Percentiles rank a stretch among this genome's conserved stretches.
Conservation (phyloP, 1,140 invertebrate species). For the Sitophilus oryzae region DNA sequence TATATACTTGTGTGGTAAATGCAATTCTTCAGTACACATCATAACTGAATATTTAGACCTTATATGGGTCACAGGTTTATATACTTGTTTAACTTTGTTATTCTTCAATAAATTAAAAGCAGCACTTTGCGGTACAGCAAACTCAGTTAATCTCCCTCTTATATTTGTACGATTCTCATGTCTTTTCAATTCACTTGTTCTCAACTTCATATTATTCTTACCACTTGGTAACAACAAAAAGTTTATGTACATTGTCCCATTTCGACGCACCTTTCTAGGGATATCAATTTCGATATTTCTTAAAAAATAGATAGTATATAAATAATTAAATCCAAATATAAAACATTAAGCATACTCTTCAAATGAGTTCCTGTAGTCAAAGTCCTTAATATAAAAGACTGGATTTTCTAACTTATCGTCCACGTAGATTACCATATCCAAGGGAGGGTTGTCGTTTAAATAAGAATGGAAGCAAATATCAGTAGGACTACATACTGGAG, state of each 20-base stretch:
- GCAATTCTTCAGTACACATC: conserved; percentile 38
- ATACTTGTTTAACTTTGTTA: conserved; percentile 9
- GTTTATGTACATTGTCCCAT: conserved; percentile 38
- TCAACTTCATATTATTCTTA: too few relatives aligned
- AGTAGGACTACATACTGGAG: not conserved
- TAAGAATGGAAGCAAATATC: conserved; percentile 39
- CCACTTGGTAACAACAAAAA: conserved; percentile 34
- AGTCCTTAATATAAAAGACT: conserved; percentile 32
- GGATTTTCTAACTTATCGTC: conserved; percentile 36
- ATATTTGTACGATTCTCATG: too few relatives aligned
- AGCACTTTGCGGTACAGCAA: conserved; percentile 35
- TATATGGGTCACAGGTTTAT: conserved; percentile 39
- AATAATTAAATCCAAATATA: not conserved
- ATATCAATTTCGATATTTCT: conserved; percentile 33
- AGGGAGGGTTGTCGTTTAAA: conserved; percentile 38
- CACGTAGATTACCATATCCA: conserved; percentile 38
- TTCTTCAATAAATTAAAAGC: conserved; percentile 41
- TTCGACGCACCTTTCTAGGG: conserved; percentile 31
- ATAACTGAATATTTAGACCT: conserved; percentile 35
- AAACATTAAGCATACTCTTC: conserved; percentile 32
- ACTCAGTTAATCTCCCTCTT: conserved; percentile 37
- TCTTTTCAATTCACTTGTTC: too few relatives aligned
- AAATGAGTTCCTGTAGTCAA: conserved; percentile 36
- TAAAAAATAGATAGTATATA: conserved; percentile 15
- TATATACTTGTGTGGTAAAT: conserved; percentile 31